A percentile compares a stretch with the other conserved stretches of the same genome.
These are phyloP conservation scores for Morelia viridis DNA, from an alignment of 2,797 vertebrate genomes.

Conservation along the genomic window DNA sequence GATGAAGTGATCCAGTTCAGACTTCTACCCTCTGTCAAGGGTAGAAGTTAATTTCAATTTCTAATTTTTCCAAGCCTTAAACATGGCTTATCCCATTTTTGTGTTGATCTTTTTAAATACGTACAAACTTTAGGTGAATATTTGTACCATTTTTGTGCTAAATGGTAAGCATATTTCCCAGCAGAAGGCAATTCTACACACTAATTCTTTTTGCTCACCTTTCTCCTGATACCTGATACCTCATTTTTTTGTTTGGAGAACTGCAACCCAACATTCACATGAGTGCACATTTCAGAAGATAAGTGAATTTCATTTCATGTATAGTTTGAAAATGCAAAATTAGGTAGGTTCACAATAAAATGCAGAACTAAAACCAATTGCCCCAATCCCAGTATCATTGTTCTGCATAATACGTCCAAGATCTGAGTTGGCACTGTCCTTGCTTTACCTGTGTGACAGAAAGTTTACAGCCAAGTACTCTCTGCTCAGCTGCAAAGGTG, in stretches of 20 bases:
- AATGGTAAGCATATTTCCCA: not conserved
- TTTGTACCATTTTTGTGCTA: not conserved
- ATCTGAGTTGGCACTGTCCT: not conserved
- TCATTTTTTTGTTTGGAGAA: not conserved
- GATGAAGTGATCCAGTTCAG: not conserved
- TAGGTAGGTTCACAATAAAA: not conserved
- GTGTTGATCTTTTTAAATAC: not conserved
- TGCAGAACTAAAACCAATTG: not conserved
- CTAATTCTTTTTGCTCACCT: not conserved
- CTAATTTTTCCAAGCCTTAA: not conserved
- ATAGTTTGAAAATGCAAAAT: not conserved
- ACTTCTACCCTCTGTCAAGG: not conserved
- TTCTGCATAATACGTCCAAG: not conserved
- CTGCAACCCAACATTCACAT: not conserved
- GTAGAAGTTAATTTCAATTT: not conserved
- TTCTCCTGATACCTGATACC: not conserved
- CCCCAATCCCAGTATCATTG: not conserved
- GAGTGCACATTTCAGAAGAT: not conserved
- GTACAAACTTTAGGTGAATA: not conserved
- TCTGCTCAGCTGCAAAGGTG: not conserved
- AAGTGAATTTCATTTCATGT: not conserved
- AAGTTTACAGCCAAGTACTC: not conserved
- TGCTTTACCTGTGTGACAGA: not conserved
- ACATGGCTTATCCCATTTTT: not conserved
- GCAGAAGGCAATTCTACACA: slow-evolving; percentile 1